Percentiles rank a stretch among this genome's conserved stretches.
These are phyloP conservation scores for Trachelipus rathkii DNA, from an alignment of 1,140 invertebrate species.

Conservation along the genomic window DNA sequence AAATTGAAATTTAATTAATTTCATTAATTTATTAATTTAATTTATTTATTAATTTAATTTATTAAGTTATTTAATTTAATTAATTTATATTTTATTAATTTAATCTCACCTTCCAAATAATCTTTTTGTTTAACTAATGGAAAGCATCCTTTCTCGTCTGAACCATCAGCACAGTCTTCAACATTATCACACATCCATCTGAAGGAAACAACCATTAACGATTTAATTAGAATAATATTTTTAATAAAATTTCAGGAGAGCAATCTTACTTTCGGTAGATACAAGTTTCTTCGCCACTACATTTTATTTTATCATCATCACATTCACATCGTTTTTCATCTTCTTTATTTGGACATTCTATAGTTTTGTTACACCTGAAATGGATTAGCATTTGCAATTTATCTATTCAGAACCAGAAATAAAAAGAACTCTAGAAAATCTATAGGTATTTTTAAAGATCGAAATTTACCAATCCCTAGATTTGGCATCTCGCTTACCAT, in stretches of 20 bases:
- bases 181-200: constrained; percentile 55
- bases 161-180: constrained; percentile 52
- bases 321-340: neutral
- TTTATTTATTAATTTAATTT: too few relatives aligned
- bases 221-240: neutral
- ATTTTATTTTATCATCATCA: neutral
- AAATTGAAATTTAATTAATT: neutral
- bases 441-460: too few relatives aligned
- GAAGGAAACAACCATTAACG: neutral
- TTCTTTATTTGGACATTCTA: neutral
- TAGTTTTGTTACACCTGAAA: neutral
- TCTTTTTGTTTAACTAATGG: constrained; percentile 50
- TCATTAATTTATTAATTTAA: too few relatives aligned
- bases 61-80: too few relatives aligned
- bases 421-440: too few relatives aligned
- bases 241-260: neutral
- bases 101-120: neutral
- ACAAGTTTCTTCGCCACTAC: neutral
- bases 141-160: constrained; percentile 84
- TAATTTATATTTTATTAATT: neutral
- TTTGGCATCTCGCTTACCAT: neutral
- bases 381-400: neutral
- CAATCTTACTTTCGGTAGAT: neutral
- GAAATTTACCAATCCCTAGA: too few relatives aligned
- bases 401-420: neutral